These are phyloP conservation scores for Archivesica marissinica DNA, from an alignment of 1,140 invertebrate genomes.

Conservation along the genomic window DNA sequence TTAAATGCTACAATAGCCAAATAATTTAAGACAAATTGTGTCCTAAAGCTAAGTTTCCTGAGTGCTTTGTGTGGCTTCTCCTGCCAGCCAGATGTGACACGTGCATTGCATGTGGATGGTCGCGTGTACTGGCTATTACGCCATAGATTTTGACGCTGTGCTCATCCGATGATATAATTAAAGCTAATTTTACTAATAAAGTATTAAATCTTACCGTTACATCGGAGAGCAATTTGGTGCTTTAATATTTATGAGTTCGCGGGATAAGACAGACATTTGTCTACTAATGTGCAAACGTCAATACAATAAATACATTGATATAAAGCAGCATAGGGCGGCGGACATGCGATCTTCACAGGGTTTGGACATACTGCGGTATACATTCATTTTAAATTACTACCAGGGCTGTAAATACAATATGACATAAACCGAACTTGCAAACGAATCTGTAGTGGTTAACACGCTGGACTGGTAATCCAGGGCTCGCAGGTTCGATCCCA, in stretches of 20 bases:
- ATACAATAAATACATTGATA: no score
- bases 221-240: slow-evolving; percentile 20
- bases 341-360: not conserved
- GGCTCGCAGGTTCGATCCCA: no score
- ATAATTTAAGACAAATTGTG: no score
- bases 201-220: slow-evolving; percentile 33
- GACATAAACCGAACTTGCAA: not conserved
- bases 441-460: no score
- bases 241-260: slow-evolving; percentile 23
- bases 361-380: no score
- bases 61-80: slow-evolving; percentile 19
- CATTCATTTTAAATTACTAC: not conserved
- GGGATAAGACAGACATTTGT: not conserved
- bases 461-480: no score
- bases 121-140: slow-evolving; percentile 45
- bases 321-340: not conserved
- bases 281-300: not conserved
- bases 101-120: slow-evolving; percentile 21
- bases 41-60: no score
- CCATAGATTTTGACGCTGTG: slow-evolving; percentile 46
- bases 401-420: not conserved
- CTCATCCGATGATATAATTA: slow-evolving; percentile 49
- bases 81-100: slow-evolving; percentile 44
- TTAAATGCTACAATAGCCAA: no score
- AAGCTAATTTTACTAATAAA: slow-evolving; percentile 53